These are phyloP conservation scores for Verasper variegatus DNA, from an alignment of 2,113 vertebrate genomes.

Conservation along the genomic window DNA sequence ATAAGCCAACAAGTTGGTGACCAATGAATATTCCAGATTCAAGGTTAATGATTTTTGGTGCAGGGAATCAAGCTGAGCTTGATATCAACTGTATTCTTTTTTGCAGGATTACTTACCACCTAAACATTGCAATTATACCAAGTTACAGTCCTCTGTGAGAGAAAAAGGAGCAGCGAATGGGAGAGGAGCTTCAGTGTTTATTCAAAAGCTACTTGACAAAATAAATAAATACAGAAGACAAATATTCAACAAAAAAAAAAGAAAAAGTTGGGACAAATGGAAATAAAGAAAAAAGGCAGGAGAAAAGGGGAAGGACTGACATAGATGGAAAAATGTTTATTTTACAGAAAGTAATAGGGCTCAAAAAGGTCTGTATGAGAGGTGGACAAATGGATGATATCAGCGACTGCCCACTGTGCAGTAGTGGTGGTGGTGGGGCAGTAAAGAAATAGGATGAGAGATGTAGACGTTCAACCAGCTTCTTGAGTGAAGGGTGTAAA, in stretches of 20 bases:
- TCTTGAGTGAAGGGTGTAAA: slow-evolving; percentile 87
- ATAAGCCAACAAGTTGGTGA: neutral
- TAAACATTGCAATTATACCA: neutral
- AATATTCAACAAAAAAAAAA: slow-evolving; percentile 1
- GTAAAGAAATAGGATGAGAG: slow-evolving; percentile 76
- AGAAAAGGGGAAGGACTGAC: slow-evolving; percentile 59
- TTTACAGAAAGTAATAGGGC: slow-evolving; percentile 87
- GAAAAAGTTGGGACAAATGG: slow-evolving; percentile 40
- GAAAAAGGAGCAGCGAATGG: slow-evolving; percentile 50
- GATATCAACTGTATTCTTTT: no score
- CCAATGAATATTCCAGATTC: neutral
- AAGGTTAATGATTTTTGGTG: neutral
- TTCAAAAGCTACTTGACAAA: slow-evolving; percentile 75
- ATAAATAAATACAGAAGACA: slow-evolving; percentile 60
- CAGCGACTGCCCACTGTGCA: slow-evolving; percentile 75
- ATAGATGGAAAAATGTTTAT: slow-evolving; percentile 89
- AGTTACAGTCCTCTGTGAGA: slow-evolving; percentile 37
- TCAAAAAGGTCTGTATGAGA: slow-evolving; percentile 86
- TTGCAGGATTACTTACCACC: neutral
- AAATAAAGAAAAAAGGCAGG: slow-evolving; percentile 62
- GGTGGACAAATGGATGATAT: slow-evolving; percentile 72
- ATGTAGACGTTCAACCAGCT: slow-evolving; percentile 84
- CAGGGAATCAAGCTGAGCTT: no score
- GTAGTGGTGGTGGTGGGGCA: slow-evolving; percentile 64
- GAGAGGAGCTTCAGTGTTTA: slow-evolving; percentile 69